phyloP scores from a whole-genome alignment of 2,888 invertebrate genomes.

The Carpatolechia fugitivella region DNA sequence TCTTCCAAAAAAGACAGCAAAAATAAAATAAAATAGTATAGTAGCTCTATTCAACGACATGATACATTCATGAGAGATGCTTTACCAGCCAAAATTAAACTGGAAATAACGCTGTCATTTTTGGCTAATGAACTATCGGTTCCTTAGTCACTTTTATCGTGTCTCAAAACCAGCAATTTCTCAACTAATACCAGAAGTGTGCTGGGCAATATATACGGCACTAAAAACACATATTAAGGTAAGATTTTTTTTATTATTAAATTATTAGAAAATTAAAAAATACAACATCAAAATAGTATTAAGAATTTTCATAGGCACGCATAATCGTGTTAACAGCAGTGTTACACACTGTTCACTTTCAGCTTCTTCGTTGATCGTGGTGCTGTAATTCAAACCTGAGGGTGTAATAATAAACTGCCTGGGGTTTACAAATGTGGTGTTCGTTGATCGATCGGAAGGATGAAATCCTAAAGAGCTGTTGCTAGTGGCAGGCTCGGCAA shows the following conservation, averaged over 20 bases:
- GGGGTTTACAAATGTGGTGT: not conserved
- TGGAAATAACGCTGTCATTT: slow-evolving; percentile 35
- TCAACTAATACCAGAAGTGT: slow-evolving; percentile 34
- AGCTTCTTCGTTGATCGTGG: not conserved
- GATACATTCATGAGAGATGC: slow-evolving; percentile 34
- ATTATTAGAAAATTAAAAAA: not conserved
- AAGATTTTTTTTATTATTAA: slow-evolving; percentile 1
- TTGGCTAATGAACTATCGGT: slow-evolving; percentile 31
- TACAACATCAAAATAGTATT: not conserved
- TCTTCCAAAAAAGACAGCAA: not conserved
- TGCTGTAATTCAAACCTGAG: not conserved
- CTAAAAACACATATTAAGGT: slow-evolving; percentile 1
- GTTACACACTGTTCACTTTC: not conserved
- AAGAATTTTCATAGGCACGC: not conserved
- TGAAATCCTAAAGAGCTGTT: slow-evolving; percentile 6
- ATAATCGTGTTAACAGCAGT: not conserved
- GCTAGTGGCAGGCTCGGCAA: slow-evolving; percentile 7
- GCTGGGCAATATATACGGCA: slow-evolving; percentile 28
- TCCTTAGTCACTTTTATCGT: slow-evolving; percentile 26
- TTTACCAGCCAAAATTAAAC: slow-evolving; percentile 34
- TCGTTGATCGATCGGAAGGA: not conserved
- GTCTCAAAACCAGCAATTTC: slow-evolving; percentile 27
- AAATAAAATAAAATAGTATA: slow-evolving; percentile 28
- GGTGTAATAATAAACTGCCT: not conserved
- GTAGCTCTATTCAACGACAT: slow-evolving; percentile 28